These are phyloP conservation scores for Canis aureus DNA, from an alignment of 2,113 vertebrate genomes.

Conservation along the genomic window DNA sequence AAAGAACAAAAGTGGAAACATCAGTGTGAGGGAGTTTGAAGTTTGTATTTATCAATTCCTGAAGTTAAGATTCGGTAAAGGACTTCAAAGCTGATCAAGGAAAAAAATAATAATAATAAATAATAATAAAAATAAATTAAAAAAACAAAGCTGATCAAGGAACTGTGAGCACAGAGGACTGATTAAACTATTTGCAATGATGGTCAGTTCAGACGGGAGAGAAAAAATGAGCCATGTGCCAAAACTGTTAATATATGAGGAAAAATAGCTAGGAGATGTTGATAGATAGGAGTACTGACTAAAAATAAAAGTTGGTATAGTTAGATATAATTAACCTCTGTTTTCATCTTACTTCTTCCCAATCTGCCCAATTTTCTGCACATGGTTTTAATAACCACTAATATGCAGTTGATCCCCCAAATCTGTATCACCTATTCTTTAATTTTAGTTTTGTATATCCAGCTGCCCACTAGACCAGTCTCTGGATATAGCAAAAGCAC, in stretches of 20 bases:
- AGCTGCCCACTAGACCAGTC: neutral
- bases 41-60: neutral
- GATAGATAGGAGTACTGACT: neutral
- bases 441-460: neutral
- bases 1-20: neutral
- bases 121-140: no score
- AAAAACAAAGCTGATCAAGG: neutral
- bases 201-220: neutral
- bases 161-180: neutral
- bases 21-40: neutral
- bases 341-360: neutral
- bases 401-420: neutral
- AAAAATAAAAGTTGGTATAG: neutral
- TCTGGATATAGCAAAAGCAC: neutral
- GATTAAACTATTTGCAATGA: neutral
- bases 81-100: neutral
- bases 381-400: neutral
- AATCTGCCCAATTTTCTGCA: neutral
- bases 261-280: neutral
- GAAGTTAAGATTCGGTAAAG: neutral
- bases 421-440: neutral
- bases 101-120: neutral
- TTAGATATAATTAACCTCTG: neutral
- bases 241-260: neutral
- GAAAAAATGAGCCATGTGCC: neutral